Conservation (phyloP, 2,113 vertebrate species). For the Mixornis gularis region DNA sequence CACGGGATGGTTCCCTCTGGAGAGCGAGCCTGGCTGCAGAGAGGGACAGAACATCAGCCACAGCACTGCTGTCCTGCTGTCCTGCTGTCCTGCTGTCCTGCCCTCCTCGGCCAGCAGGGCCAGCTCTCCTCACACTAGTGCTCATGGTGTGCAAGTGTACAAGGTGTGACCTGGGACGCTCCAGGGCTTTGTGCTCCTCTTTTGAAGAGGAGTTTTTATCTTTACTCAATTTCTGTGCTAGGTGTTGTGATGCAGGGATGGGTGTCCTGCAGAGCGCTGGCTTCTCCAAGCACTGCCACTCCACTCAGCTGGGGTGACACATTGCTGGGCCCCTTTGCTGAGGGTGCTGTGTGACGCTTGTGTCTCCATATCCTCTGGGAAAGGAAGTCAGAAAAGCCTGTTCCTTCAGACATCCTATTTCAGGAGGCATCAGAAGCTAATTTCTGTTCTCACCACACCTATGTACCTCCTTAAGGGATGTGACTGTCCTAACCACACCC, state of each 20-base stretch:
- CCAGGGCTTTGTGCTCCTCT: not conserved
- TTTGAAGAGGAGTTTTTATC: not conserved
- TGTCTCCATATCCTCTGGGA: not conserved
- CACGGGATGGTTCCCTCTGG: fast-evolving
- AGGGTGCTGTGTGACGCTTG: not conserved
- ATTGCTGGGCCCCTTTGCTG: not conserved
- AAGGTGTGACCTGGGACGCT: not conserved
- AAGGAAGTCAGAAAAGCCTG: not conserved
- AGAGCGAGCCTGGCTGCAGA: not conserved
- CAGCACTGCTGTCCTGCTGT: not conserved
- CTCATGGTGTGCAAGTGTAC: fast-evolving
- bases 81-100: not conserved
- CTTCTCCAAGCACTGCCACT: not conserved
- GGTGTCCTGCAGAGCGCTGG: not conserved
- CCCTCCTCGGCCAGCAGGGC: fast-evolving
- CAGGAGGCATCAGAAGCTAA: not conserved
- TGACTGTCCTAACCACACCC: not conserved
- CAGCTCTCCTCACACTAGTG: not conserved
- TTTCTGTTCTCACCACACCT: not conserved
- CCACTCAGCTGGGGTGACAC: fast-evolving
- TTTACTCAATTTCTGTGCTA: not conserved
- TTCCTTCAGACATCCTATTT: not conserved
- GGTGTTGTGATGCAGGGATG: not conserved
- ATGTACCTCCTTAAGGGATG: not conserved
- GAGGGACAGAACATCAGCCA: not conserved